Conservation (phyloP, 92 coral and sea anemone species). For the Bergia puertoricense region DNA sequence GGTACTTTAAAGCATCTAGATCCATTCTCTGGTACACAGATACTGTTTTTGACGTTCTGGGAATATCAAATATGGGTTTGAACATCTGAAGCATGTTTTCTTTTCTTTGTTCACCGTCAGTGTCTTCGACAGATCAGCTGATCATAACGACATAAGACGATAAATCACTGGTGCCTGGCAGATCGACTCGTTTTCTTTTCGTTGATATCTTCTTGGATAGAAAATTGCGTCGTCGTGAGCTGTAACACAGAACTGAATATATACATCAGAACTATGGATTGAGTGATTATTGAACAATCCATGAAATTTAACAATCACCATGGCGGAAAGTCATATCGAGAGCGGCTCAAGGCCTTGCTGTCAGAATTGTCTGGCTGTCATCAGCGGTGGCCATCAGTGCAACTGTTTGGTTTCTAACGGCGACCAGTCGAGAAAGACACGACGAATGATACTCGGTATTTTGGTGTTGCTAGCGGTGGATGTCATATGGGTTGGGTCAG, state of each 20-base stretch:
- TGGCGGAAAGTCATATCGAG: neutral
- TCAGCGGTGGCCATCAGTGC: neutral
- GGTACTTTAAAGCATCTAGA: neutral
- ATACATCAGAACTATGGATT: neutral
- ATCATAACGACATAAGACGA: too few relatives aligned
- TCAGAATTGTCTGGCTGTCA: neutral
- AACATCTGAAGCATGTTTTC: neutral
- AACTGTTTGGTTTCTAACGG: constrained; percentile 2
- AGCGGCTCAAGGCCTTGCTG: neutral
- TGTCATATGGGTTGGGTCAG: constrained; percentile 89
- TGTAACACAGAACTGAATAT: too few relatives aligned
- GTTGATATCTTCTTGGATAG: too few relatives aligned
- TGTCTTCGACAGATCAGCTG: neutral
- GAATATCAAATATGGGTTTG: neutral
- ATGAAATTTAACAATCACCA: neutral
- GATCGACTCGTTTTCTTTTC: too few relatives aligned
- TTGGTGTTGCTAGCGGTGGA: constrained; percentile 83
- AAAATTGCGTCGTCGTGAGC: too few relatives aligned
- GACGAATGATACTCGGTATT: constrained; percentile 75
- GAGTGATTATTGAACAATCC: neutral
- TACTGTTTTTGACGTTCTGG: neutral
- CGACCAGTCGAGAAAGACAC: constrained; percentile 42
- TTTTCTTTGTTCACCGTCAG: neutral
- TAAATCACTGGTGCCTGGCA: neutral
- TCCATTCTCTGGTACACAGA: neutral